Percentiles rank a stretch among this genome's conserved stretches.
Evolutionary conservation across 2,888 invertebrate genomes (phyloP).

Genomic region (Eupsilia transversa): DNA sequence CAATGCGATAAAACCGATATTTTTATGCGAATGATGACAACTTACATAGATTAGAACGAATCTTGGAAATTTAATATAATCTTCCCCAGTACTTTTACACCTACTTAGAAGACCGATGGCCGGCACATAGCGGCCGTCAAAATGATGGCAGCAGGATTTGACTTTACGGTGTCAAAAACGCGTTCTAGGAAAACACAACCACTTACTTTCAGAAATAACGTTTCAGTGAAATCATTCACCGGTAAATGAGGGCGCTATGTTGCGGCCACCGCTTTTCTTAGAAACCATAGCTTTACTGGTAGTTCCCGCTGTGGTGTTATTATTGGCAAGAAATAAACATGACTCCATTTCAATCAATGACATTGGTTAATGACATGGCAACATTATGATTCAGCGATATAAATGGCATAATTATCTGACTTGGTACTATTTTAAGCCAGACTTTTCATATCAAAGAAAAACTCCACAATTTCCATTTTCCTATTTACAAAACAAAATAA

Average conservation of each 20-base stretch:
- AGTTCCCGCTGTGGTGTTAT: background rate
- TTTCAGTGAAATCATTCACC: background rate
- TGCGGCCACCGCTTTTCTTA: background rate
- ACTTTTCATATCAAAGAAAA: background rate
- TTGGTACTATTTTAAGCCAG: background rate
- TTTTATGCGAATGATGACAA: background rate
- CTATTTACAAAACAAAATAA: conserved; percentile 30
- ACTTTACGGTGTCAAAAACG: background rate
- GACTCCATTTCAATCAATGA: background rate
- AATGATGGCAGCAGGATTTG: background rate
- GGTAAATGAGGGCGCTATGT: background rate
- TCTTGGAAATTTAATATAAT: background rate
- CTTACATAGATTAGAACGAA: background rate
- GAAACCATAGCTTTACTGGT: background rate
- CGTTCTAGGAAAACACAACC: background rate
- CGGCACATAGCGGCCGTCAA: background rate
- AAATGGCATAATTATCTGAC: too few species aligned
- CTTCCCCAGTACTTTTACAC: background rate
- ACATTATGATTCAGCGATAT: background rate
- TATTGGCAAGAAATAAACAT: background rate
- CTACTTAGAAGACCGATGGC: background rate
- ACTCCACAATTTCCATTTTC: background rate
- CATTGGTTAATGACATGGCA: background rate
- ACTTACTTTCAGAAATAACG: background rate
- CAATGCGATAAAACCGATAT: background rate